Conservation (phyloP, 2,888 invertebrate genomes). For the Cataglyphis rosenhaueri region DNA sequence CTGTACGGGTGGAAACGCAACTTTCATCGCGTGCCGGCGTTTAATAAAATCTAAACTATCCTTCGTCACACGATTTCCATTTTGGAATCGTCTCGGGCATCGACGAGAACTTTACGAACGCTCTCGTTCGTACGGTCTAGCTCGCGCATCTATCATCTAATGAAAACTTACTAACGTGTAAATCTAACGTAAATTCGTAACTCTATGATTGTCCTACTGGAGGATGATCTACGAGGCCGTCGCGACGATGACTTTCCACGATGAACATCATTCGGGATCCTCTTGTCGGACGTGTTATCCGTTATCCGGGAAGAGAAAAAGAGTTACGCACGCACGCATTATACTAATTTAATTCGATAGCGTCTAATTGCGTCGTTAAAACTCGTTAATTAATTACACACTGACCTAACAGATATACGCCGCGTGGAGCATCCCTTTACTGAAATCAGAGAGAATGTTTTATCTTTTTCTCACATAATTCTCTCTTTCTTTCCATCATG, state of each 20-base stretch:
- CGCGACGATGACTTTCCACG: conserved; percentile 8
- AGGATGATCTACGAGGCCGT: conserved; percentile 60
- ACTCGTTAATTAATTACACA: conserved; percentile 73
- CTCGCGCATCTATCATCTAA: conserved; percentile 39
- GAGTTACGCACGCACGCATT: conserved; percentile 49
- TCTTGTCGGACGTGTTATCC: conserved; percentile 22
- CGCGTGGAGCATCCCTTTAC: conserved; percentile 63
- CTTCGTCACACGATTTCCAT: conserved; percentile 5
- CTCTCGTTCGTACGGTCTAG: neutral
- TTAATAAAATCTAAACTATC: conserved; percentile 24
- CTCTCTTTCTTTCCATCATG: neutral
- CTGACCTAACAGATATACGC: conserved; percentile 66
- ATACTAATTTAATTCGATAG: conserved; percentile 70
- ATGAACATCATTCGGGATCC: neutral
- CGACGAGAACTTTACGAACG: conserved; percentile 16
- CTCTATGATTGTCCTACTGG: conserved; percentile 77
- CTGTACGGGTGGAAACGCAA: neutral
- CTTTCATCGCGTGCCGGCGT: neutral
- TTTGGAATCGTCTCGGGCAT: neutral
- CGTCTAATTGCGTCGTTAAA: conserved; percentile 75
- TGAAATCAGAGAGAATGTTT: conserved; percentile 60
- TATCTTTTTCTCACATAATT: conserved; percentile 1
- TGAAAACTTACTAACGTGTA: conserved; percentile 44
- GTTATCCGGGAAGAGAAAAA: conserved; percentile 51
- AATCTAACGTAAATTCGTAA: conserved; percentile 65